Percentiles rank a stretch among this genome's conserved stretches.
phyloP scores from a whole-genome alignment of 2,113 vertebrate genomes.

The Leuciscus idus region DNA sequence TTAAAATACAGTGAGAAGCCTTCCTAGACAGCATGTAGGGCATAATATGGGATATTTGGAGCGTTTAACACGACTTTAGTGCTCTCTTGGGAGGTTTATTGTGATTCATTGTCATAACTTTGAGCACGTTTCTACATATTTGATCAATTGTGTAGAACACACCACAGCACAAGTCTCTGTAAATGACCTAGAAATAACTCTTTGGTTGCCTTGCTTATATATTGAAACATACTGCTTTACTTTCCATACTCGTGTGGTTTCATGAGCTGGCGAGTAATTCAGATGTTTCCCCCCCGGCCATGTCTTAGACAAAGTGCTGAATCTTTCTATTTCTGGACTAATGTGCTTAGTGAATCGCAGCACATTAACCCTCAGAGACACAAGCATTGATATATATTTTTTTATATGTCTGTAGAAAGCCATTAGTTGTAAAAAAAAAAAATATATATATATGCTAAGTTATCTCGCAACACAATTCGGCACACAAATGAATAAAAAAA shows the following conservation, averaged over 20 bases:
- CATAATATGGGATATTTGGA: not conserved
- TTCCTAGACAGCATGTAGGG: not conserved
- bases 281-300: not conserved
- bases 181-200: not conserved
- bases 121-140: not conserved
- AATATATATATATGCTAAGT: no score
- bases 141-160: not conserved
- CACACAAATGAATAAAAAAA: not conserved
- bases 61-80: not conserved
- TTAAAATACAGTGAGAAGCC: not conserved
- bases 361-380: not conserved
- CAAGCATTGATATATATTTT: not conserved
- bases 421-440: not conserved
- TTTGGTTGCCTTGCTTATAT: not conserved
- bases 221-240: not conserved
- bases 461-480: not conserved
- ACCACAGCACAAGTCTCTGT: not conserved
- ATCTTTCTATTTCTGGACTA: not conserved
- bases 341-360: not conserved
- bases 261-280: no score
- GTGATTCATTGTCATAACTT: not conserved
- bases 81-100: not conserved
- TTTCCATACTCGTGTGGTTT: not conserved
- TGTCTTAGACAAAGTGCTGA: not conserved
- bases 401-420: not conserved